Evolutionary conservation across 2,797 vertebrate species (phyloP), one percentile per base, ranked within the genome.

Genomic region (Liasis olivaceus): DNA sequence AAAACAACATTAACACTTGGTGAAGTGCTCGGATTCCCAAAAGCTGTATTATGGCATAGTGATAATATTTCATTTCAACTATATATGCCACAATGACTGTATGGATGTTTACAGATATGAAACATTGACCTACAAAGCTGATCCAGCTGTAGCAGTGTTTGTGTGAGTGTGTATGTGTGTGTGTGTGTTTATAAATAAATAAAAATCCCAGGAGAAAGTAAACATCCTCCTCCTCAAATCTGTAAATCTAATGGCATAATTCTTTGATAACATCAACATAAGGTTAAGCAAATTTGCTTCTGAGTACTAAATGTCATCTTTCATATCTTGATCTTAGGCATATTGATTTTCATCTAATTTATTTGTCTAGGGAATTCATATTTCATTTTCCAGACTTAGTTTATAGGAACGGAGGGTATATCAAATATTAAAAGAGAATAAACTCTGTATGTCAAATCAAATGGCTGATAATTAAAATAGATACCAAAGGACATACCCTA

Each of bases 281-380:
- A 93, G 88, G 66, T 87, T 93, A 91, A 93, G 81, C 58, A 93
- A 91, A 90, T 90, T 87, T 93, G 12, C 88, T 91, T 87, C 58
- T 92, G 84, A 87, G 64, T 92, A 93, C 66, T 92, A 92, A 93
- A 93, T 92, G 64, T 89, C 88, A 91, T 47, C 31, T 90, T 91
- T 87, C 66, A 90, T 90, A 91, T 64, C 66, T 87, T 91, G 59
- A 93, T 87, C 26, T 64, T 77, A 87, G 31, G 62, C 26, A 64
- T 90, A 93, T 92, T 93, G 91, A 90, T 93, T 93, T 91, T 91
- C 13, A 89, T 93, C 26, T 93, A 89, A 92, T 92, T 89, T 90
- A 93, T 90, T 90, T 92, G 91, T 64, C 90, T 90, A 93, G 66
- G 66, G 84, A 87, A 87, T 54, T 87, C 85, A 84, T 93, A 87